Percentiles rank a stretch among this genome's conserved stretches.
phyloP scores from a whole-genome alignment of 2,888 invertebrate genomes.

The Lissocephala sabroskyi region DNA sequence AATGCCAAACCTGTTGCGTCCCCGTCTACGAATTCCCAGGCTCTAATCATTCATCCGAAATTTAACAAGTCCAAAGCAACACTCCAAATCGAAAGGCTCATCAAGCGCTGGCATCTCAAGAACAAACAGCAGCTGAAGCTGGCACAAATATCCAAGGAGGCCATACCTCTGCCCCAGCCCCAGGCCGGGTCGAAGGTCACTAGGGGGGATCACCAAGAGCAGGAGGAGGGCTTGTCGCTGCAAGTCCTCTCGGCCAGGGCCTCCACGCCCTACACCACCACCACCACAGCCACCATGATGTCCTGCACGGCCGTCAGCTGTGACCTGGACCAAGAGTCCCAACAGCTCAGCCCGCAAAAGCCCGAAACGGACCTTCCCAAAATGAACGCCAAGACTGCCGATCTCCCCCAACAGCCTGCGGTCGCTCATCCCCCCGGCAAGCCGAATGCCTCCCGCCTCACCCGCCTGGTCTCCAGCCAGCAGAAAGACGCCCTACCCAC shows the following conservation, averaged over 20 bases:
- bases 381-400: background rate
- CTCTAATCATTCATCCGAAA: slow-evolving; percentile 43
- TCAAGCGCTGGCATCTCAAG: slow-evolving; percentile 39
- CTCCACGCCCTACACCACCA: slow-evolving; percentile 65
- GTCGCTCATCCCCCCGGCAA: too few relatives aligned
- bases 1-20: slow-evolving; percentile 7
- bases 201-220: slow-evolving; percentile 19
- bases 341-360: slow-evolving; percentile 49
- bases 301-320: slow-evolving; percentile 57
- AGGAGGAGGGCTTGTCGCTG: slow-evolving; percentile 58
- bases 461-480: background rate
- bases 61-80: slow-evolving; percentile 35
- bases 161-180: slow-evolving; percentile 47
- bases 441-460: background rate
- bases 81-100: slow-evolving; percentile 31
- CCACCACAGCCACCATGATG: slow-evolving; percentile 40
- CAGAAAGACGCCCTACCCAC: slow-evolving; percentile 16
- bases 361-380: slow-evolving; percentile 13
- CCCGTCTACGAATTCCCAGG: slow-evolving; percentile 13
- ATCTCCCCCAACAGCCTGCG: background rate
- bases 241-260: slow-evolving; percentile 66
- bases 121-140: slow-evolving; percentile 31
- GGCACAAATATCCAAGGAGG: slow-evolving; percentile 33
- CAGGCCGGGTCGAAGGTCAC: too few relatives aligned
- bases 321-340: slow-evolving; percentile 48